Conservation (phyloP, 2,797 vertebrate species). For the Lepus townsendii region DNA sequence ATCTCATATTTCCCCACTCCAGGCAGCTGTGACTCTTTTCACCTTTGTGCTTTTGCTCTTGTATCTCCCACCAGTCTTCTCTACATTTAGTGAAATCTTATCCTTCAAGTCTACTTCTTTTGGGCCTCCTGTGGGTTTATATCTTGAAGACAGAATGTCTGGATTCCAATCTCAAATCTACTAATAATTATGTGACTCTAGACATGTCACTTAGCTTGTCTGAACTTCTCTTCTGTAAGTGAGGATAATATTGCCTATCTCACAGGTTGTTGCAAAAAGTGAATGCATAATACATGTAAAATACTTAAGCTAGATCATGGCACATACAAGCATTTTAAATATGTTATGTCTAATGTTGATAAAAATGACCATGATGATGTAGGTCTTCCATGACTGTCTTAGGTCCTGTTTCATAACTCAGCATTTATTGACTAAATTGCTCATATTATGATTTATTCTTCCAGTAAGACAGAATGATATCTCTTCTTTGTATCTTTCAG, state of each 20-base stretch:
- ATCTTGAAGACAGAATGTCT: background rate
- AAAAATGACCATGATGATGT: too few relatives aligned
- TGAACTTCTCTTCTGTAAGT: constrained; percentile 1
- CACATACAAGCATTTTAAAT: background rate
- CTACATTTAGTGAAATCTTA: background rate
- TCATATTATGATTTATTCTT: background rate
- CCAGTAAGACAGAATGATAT: background rate
- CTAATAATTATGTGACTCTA: background rate
- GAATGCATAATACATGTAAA: background rate
- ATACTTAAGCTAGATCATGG: background rate
- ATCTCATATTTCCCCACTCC: background rate
- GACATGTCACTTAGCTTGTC: background rate
- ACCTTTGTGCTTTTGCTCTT: background rate
- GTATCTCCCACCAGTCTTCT: background rate
- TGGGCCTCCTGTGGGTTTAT: background rate
- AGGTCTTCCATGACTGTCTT: background rate
- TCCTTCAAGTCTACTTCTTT: background rate
- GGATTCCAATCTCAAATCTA: background rate
- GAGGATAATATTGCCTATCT: background rate
- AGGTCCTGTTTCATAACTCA: background rate
- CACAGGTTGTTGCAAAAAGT: background rate
- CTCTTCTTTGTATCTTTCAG: constrained; percentile 27
- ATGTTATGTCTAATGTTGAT: background rate
- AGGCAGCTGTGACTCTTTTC: background rate
- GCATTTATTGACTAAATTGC: background rate